These are phyloP conservation scores for Brachionus paranguensis DNA, from an alignment of 1,140 invertebrate genomes.

Conservation along the genomic window DNA sequence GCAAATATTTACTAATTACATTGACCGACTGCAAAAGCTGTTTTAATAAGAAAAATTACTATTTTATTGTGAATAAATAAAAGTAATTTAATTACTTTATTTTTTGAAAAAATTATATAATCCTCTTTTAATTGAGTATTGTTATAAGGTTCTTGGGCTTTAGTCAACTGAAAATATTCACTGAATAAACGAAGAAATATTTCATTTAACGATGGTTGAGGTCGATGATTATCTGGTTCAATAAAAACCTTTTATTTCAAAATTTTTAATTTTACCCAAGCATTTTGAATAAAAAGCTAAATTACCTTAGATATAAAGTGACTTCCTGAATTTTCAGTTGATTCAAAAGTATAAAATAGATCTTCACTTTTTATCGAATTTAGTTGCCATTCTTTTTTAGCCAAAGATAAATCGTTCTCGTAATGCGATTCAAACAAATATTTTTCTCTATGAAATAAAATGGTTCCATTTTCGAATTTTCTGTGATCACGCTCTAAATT, in stretches of 20 bases:
- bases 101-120: slow-evolving; percentile 14
- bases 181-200: neutral
- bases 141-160: neutral
- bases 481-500: neutral
- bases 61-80: neutral
- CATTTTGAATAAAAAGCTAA: neutral
- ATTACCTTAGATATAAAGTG: slow-evolving; percentile 7
- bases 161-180: neutral
- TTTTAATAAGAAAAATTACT: neutral
- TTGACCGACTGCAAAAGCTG: slow-evolving; percentile 7
- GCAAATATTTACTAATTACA: slow-evolving; percentile 28
- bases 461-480: neutral
- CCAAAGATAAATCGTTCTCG: neutral
- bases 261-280: neutral
- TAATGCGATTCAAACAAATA: slow-evolving; percentile 13
- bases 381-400: neutral
- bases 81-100: neutral
- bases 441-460: neutral
- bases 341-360: neutral
- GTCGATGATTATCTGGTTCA: neutral
- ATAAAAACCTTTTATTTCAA: neutral
- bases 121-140: neutral
- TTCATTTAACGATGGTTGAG: neutral
- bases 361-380: neutral
- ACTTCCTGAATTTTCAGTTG: neutral